A percentile compares a stretch with the other conserved stretches of the same genome.
Evolutionary conservation across 2,113 vertebrate genomes (phyloP).

Genomic region (Myotis yumanensis): DNA sequence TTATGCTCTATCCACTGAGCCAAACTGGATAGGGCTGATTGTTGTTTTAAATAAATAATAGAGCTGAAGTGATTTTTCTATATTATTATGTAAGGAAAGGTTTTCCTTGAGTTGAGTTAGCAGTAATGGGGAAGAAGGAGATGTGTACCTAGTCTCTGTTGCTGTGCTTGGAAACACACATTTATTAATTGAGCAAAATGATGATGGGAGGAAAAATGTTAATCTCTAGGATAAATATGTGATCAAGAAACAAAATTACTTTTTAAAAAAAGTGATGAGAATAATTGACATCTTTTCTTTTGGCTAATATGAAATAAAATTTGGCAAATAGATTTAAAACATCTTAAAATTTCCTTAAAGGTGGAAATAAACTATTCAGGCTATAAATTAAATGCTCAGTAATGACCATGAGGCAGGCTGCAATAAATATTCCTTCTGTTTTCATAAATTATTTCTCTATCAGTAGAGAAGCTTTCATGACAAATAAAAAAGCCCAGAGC

Average conservation of each 20-base stretch:
- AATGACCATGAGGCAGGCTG: constrained; percentile 40
- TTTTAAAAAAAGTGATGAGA: neutral
- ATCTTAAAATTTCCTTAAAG: constrained; percentile 46
- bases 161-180: neutral
- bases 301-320: constrained; percentile 33
- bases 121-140: neutral
- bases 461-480: constrained; percentile 58
- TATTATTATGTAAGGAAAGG: neutral
- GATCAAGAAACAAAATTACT: neutral
- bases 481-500: constrained; percentile 61
- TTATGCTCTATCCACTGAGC: too few relatives aligned
- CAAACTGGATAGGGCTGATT: neutral
- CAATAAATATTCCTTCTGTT: constrained; percentile 65
- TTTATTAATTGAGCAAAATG: neutral
- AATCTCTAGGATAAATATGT: neutral
- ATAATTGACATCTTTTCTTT: constrained; percentile 36
- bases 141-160: neutral
- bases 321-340: constrained; percentile 27
- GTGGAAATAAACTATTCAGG: constrained; percentile 40
- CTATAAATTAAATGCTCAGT: constrained; percentile 64
- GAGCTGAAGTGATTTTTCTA: neutral
- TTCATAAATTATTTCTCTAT: constrained; percentile 71
- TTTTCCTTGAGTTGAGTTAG: neutral
- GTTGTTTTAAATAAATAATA: constrained; percentile 10
- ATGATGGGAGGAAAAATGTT: neutral